phyloP scores from a whole-genome alignment of 2,797 vertebrate genomes.

The Cottoperca gobio region DNA sequence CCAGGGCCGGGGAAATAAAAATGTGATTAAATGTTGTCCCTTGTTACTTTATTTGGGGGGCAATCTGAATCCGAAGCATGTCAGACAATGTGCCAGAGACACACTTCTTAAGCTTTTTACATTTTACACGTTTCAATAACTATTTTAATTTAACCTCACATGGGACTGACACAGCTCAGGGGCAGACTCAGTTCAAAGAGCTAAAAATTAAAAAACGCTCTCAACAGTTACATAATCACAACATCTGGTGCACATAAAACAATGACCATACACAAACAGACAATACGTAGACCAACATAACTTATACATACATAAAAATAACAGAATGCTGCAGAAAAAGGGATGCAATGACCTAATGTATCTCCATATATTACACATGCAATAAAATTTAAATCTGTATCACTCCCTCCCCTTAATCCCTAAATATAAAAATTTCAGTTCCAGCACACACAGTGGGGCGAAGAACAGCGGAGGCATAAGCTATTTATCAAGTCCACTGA shows the following conservation, averaged over 20 bases:
- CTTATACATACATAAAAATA: conserved; percentile 7
- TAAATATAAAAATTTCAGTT: conserved; percentile 11
- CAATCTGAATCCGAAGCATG: conserved; percentile 7
- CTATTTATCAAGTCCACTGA: conserved; percentile 9
- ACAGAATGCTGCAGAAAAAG: background rate
- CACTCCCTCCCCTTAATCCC: background rate
- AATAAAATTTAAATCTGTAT: background rate
- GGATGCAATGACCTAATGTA: background rate
- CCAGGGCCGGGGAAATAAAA: conserved; percentile 25
- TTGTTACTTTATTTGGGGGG: conserved; percentile 14
- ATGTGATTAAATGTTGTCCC: background rate
- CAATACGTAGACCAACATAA: background rate
- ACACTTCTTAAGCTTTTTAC: background rate
- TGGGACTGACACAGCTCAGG: conserved; percentile 10
- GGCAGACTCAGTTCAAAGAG: conserved; percentile 5
- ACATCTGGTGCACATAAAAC: conserved; percentile 50
- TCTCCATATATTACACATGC: background rate
- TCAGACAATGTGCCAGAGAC: background rate
- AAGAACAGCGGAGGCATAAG: background rate
- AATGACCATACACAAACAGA: conserved; percentile 21
- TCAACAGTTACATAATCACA: conserved; percentile 52
- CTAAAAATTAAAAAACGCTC: conserved; percentile 21
- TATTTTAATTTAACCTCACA: conserved; percentile 23
- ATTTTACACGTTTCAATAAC: conserved; percentile 17
- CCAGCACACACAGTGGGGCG: background rate